Evolutionary conservation across 2,797 vertebrate genomes (phyloP).

Genomic region (Lepidocolaptes lacrymiger): DNA sequence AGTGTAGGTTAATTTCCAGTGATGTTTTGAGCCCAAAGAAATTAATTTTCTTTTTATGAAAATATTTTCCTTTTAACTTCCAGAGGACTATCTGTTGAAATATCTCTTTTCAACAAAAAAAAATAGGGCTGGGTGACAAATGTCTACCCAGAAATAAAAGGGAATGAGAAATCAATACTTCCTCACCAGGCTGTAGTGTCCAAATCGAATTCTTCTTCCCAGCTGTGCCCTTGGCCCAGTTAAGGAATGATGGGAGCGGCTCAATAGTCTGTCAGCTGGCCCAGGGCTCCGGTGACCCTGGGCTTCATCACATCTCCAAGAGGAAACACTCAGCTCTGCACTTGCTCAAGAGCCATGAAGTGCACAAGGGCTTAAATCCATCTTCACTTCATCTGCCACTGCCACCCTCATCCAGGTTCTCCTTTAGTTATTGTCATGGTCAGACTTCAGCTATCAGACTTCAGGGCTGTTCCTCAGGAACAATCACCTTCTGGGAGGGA

Average conservation of each 20-base stretch:
- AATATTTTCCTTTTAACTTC: background rate
- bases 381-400: background rate
- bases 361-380: background rate
- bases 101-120: background rate
- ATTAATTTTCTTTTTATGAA: background rate
- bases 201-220: background rate
- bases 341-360: fast-evolving
- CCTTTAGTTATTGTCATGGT: background rate
- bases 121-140: background rate
- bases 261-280: background rate
- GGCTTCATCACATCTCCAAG: background rate
- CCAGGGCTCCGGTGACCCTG: background rate
- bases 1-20: background rate
- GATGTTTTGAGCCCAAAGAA: background rate
- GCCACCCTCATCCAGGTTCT: background rate
- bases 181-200: background rate
- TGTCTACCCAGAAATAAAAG: background rate
- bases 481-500: background rate
- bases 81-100: background rate
- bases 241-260: background rate
- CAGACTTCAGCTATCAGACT: background rate
- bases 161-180: background rate
- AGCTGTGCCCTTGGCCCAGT: constrained; percentile 1
- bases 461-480: background rate
- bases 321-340: background rate